Percentiles rank a stretch among this genome's conserved stretches.
Conservation (phyloP, 2,797 vertebrate species). For the Epinephelus awoara region DNA sequence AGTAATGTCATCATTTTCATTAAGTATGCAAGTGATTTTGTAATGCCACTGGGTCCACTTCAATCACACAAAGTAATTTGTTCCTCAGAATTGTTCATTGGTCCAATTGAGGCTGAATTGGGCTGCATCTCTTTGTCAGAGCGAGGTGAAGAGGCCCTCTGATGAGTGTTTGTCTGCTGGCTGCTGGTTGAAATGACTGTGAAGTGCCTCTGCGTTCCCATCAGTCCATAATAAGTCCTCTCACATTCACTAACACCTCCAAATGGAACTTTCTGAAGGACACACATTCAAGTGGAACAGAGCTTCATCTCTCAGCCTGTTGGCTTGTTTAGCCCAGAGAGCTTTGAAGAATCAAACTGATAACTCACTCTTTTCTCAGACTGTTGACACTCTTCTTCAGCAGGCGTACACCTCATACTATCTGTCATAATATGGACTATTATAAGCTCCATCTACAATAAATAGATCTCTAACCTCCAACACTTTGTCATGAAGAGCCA, state of each 20-base stretch:
- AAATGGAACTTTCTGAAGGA: slow-evolving; percentile 62
- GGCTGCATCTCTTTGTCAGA: slow-evolving; percentile 40
- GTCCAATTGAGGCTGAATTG: slow-evolving; percentile 27
- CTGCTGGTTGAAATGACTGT: slow-evolving; percentile 42
- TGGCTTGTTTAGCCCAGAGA: slow-evolving; percentile 38
- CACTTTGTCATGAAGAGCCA: slow-evolving; percentile 35
- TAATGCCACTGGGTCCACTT: slow-evolving; percentile 4
- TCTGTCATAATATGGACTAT: slow-evolving; percentile 30
- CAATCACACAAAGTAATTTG: slow-evolving; percentile 28
- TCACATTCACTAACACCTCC: slow-evolving; percentile 51
- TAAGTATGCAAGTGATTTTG: slow-evolving; percentile 15
- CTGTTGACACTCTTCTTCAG: slow-evolving; percentile 54
- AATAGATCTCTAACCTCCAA: slow-evolving; percentile 65
- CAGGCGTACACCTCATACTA: slow-evolving; percentile 4
- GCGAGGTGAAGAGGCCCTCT: slow-evolving; percentile 54
- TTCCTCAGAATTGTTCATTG: slow-evolving; percentile 23
- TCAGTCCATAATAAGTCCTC: slow-evolving; percentile 55
- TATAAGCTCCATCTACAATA: slow-evolving; percentile 45
- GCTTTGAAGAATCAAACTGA: slow-evolving; percentile 28
- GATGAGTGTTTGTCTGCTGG: slow-evolving; percentile 65
- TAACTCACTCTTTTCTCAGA: slow-evolving; percentile 15
- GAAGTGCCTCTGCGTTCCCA: slow-evolving; percentile 49
- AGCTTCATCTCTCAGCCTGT: slow-evolving; percentile 28
- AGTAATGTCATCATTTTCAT: background rate
- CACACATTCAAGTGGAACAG: slow-evolving; percentile 33